phyloP scores from a whole-genome alignment of 2,888 invertebrate species.

The Drosophila longiperda region DNA sequence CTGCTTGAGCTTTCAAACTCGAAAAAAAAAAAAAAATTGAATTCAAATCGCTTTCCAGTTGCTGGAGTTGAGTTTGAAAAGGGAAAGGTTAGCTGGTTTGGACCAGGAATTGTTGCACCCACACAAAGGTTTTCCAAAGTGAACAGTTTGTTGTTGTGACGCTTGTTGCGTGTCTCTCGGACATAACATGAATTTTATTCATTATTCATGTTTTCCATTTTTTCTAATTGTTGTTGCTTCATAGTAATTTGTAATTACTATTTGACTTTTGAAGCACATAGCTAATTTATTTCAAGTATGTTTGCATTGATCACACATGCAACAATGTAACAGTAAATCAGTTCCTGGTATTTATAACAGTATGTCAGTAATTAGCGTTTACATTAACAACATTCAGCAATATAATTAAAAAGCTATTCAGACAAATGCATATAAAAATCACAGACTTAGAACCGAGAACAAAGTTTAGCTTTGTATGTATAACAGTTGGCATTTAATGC shows the following conservation, averaged over 20 bases:
- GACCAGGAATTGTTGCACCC: slow-evolving; percentile 15
- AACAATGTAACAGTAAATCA: slow-evolving; percentile 2
- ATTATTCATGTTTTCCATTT: slow-evolving; percentile 17
- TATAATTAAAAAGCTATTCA: not conserved
- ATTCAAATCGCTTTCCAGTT: slow-evolving; percentile 67
- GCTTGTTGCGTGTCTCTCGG: slow-evolving; percentile 57
- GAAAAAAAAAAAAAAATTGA: slow-evolving; percentile 39
- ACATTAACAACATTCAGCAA: not conserved
- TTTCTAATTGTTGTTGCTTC: slow-evolving; percentile 26
- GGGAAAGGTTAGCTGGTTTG: slow-evolving; percentile 25
- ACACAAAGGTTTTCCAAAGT: slow-evolving; percentile 9
- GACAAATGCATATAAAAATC: not conserved
- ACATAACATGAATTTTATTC: slow-evolving; percentile 29
- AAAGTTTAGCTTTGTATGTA: not conserved
- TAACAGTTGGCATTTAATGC: not conserved
- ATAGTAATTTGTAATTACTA: slow-evolving; percentile 32
- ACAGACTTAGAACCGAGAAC: not conserved
- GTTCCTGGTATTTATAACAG: not conserved
- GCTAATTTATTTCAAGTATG: not conserved
- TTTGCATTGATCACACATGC: not conserved
- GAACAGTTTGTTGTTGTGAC: not conserved
- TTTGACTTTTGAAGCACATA: not conserved
- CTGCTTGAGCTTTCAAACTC: slow-evolving; percentile 40
- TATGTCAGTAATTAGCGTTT: not conserved
- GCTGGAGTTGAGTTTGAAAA: slow-evolving; percentile 7